A percentile compares a stretch with the other conserved stretches of the same genome.
Conservation (phyloP, 2,113 vertebrate genomes). For the Oxygymnocypris stewartii region DNA sequence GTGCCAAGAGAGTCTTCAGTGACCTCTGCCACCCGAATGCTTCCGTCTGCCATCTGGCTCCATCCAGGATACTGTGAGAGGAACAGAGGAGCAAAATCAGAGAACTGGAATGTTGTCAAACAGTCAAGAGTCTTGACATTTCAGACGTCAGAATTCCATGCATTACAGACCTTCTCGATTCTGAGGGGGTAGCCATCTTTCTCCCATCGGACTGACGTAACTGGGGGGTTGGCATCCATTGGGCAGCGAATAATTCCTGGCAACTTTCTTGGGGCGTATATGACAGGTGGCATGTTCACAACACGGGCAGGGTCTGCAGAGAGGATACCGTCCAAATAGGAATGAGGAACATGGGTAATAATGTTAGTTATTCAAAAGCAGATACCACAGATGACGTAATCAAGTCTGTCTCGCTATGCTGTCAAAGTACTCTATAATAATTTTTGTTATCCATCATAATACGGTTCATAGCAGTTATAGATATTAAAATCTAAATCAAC, state of each 20-base stretch:
- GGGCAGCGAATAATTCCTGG: slow-evolving; percentile 97
- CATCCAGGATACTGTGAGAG: slow-evolving; percentile 85
- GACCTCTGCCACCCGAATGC: slow-evolving; percentile 95
- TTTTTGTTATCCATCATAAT: neutral
- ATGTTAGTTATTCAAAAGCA: neutral
- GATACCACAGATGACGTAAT: neutral
- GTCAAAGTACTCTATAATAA: neutral
- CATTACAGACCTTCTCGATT: slow-evolving; percentile 86
- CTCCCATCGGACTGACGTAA: slow-evolving; percentile 94
- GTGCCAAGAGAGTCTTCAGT: slow-evolving; percentile 99
- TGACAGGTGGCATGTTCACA: slow-evolving; percentile 96
- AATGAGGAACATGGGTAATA: neutral
- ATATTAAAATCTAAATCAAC: neutral
- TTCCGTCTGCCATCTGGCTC: slow-evolving; percentile 93
- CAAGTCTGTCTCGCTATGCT: neutral
- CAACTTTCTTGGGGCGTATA: slow-evolving; percentile 95
- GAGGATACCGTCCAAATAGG: neutral
- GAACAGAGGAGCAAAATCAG: slow-evolving; percentile 20
- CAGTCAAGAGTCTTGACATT: slow-evolving; percentile 11
- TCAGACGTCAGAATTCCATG: neutral
- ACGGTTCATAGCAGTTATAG: neutral
- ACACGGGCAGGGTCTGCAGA: slow-evolving; percentile 91
- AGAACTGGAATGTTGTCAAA: slow-evolving; percentile 2
- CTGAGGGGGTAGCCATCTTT: slow-evolving; percentile 95
- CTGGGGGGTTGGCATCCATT: slow-evolving; percentile 93